Conservation (phyloP, 2,888 invertebrate species). For the Slavum lentiscoides region DNA sequence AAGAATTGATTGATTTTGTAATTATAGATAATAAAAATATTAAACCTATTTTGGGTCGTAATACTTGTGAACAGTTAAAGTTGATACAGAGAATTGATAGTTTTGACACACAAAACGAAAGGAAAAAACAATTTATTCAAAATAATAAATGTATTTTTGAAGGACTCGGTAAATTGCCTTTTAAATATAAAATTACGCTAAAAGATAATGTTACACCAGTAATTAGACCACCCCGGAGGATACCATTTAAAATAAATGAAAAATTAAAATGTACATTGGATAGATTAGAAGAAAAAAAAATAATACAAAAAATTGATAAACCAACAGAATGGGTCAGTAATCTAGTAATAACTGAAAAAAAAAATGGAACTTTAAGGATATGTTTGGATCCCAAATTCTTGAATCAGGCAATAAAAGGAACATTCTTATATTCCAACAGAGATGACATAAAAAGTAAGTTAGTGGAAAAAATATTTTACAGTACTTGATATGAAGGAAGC, state of each 20-base stretch:
- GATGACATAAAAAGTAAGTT: slow-evolving; percentile 55
- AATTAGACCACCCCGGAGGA: slow-evolving; percentile 50
- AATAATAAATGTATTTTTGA: slow-evolving; percentile 13
- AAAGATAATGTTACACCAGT: background rate
- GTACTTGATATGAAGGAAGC: slow-evolving; percentile 54
- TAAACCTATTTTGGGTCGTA: slow-evolving; percentile 13
- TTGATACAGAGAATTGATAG: background rate
- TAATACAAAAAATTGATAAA: slow-evolving; percentile 55
- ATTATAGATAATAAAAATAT: slow-evolving; percentile 21
- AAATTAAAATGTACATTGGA: slow-evolving; percentile 54
- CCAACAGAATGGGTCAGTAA: slow-evolving; percentile 56
- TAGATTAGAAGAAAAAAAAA: slow-evolving; percentile 48
- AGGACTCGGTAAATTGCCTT: slow-evolving; percentile 11
- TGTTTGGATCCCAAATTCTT: slow-evolving; percentile 56
- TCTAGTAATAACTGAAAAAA: slow-evolving; percentile 55
- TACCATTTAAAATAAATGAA: slow-evolving; percentile 55
- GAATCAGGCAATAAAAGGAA: slow-evolving; percentile 47
- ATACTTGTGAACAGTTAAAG: slow-evolving; percentile 16
- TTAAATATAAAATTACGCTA: slow-evolving; percentile 10
- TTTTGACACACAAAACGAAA: background rate
- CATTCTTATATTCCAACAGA: slow-evolving; percentile 50
- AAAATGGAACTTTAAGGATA: slow-evolving; percentile 55
- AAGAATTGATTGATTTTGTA: background rate
- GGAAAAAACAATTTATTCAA: background rate
- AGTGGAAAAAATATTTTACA: slow-evolving; percentile 52